Evolutionary conservation across 2,113 vertebrate species (phyloP).

Genomic region (Chitala chitala): DNA sequence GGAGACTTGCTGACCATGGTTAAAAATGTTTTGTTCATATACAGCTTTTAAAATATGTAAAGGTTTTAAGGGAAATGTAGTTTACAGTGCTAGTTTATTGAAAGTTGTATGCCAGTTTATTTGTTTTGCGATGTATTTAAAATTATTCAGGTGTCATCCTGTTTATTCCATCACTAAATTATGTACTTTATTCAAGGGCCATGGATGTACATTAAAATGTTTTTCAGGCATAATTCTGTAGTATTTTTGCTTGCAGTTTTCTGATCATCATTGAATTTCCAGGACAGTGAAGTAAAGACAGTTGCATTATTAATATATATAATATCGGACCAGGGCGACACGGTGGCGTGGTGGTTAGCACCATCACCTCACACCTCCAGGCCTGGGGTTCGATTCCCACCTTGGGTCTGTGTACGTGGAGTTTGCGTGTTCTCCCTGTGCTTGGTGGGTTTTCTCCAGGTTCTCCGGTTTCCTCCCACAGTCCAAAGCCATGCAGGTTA

Average conservation of each 20-base stretch:
- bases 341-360: too few species aligned
- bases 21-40: neutral
- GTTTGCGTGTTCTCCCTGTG: too few species aligned
- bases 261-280: too few species aligned
- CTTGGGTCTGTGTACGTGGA: too few species aligned
- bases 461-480: too few species aligned
- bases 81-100: neutral
- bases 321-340: too few species aligned
- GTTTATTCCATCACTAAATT: neutral
- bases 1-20: neutral
- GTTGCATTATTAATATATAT: too few species aligned
- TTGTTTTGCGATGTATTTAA: neutral
- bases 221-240: neutral
- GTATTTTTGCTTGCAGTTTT: neutral
- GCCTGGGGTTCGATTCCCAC: too few species aligned
- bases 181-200: neutral
- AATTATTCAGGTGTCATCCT: neutral
- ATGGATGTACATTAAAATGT: neutral
- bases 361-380: too few species aligned
- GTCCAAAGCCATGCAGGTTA: too few species aligned
- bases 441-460: too few species aligned
- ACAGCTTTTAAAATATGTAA: neutral
- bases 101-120: neutral
- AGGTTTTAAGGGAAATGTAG: neutral
- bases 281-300: too few species aligned